Evolutionary conservation across 2,113 vertebrate genomes (phyloP), one percentile per base, ranked within the genome.

Genomic region (Melanerpes formicivorus): DNA sequence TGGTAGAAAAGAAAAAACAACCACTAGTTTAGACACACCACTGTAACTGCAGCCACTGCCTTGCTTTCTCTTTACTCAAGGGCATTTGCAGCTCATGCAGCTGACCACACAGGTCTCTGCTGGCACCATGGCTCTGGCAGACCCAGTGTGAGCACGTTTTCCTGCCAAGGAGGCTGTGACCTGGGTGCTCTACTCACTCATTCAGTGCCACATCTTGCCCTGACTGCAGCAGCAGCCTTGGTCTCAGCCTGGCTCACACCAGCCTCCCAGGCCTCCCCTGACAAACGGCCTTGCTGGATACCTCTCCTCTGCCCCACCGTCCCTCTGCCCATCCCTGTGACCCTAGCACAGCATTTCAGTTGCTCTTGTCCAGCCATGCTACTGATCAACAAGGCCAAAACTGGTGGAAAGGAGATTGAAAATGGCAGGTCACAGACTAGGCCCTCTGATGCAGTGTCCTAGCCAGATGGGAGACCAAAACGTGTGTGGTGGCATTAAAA

Each of bases 371-470:
- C 66, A 56, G 60, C 29, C 44, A 1, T 12, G 30, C 74, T 14
- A 1, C 52, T 19, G 58, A 29, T 9, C 58, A 48, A 27, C 37
- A 27, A 12, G 46, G 56, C 32, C 60, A 52, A 18, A 70, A 27
- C 2, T 13, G 14, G 9, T 14, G 26, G 62, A 14, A 56, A 74
- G 21, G 58, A 17, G 46, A 3, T 18, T 62, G 40, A 22, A 27
- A 10, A 56, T 3, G 56, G 37, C 32, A 56, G 44, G 37, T 52
- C 44, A 27, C 1, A 0, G 37, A 40, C 44, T 19, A 27, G 32
- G 52, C 46, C 1, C 0, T 5, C 17, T 5, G 44, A n/a, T 7
- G 23, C 21, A 19, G 4, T 0, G 0, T 7, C 10, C 40, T 10
- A 48, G 22, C 10, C 58, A 26, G 34, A 3, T 2, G 2, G 1